Evolutionary conservation across 1,140 invertebrate species (phyloP), one percentile per base, ranked within the genome.

Genomic region (Trichonephila clavata): DNA sequence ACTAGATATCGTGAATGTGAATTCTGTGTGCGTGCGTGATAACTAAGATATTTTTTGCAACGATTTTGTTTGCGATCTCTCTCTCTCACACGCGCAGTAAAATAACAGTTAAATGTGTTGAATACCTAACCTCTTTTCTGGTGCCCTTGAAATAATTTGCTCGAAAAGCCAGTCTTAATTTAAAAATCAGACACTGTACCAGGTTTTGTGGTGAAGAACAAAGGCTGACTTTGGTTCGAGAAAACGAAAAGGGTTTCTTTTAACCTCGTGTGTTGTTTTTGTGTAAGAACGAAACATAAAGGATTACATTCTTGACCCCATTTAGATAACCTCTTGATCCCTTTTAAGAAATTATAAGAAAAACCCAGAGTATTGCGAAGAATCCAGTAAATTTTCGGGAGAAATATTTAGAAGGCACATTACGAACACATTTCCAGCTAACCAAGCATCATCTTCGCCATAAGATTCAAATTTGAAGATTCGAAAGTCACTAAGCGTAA

Each of bases 281-380:
- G 24, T 10, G 59, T 63, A 87, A 59, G 24, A 87, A 32, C 18
- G 86, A n/a, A 32, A 87, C 59, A 87, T 65, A 65, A 61, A 61
- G 50, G 86, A 87, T 87, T 87, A 65, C 60, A 61, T 57, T 63
- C 86, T 39, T 65, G 86, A 87, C 86, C 86, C 32, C 86, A 87
- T 87, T 87, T 65, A 14, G 24, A 16, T 57, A 59, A 63, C 86
- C 86, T 87, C 86, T 87, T 87, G 86, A 87, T 86, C 57, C 43
- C 65, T 43, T 68, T 80, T 50, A 63, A 59, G 13, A 83, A 68
- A 43, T 77, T 14, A 77, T 43, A 84, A 84, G 81, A 84, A 84
- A 0, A 84, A 83, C 27, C 3, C 7, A 68, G 63, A 13, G 21
- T 65, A 65, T 27, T 32, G 24, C 24, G 24, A 84, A 84, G 10